Base-by-base conservation (phyloP, 2,888 invertebrate genomes). In the Balanococcus diminutus region DNA sequence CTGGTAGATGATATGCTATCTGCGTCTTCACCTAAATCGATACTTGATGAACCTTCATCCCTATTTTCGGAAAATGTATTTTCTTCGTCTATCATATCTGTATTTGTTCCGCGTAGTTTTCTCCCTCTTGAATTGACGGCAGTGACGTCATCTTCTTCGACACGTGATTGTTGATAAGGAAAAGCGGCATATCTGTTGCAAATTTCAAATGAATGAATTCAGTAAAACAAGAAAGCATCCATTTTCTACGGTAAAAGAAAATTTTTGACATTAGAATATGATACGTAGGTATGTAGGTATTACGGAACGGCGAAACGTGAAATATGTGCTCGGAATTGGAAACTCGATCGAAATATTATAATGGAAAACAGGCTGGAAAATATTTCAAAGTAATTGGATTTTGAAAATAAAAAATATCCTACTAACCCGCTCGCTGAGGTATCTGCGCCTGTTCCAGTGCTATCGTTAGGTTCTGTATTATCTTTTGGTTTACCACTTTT, bases 101-200 rank as follows among this genome's bases (percentile, higher is more conserved):
- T 39, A 36, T 51, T 42, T n/a, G 84, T 85, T n/a, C 75, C 84
- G 36, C 84, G 42, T 46, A 75, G 19, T n/a, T 85, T 85, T 75
- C 79, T 2, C 42, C 51, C 75, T 46, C 56, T 84, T 11, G 72
- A 67, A 39, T 67, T 36, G 84, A 46, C 42, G 85, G 75, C 46
- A 85, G 85, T 42, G 31, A 79, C 85, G 46, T 85, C 85, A 84
- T 84, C 84, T 83, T 83, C 83, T 79, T 79, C 75, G 19, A 36
- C 75, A 39, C 85, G 39, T 46, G 85, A 85, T 75, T 85, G 85
- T 46, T 72, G 72, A 42, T 42, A 75, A 8, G 75, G 79, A 79
- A 42, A 85, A 39, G 85, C 31, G 25, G 39, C 42, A 31, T 75
- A 85, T 75, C 79, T 72, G 75, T 75, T 75, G 75, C n/a, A 72